Conservation (phyloP, 2,888 invertebrate genomes). For the Eilema griseolum region DNA sequence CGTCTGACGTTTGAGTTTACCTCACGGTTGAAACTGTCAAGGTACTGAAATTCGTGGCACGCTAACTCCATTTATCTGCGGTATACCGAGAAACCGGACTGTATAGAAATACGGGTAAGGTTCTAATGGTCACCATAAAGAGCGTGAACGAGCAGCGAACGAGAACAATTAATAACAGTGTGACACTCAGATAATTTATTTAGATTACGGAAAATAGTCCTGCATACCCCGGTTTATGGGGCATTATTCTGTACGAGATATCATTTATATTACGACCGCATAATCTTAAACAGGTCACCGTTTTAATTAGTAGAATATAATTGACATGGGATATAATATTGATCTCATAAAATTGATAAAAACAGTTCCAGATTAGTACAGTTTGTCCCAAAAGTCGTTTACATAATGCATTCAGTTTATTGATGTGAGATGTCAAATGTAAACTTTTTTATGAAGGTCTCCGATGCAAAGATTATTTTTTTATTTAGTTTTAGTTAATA, state of each 20-base stretch:
- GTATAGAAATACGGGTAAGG: too few species aligned
- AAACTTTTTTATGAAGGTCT: too few species aligned
- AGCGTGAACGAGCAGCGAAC: too few species aligned
- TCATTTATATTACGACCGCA: neutral
- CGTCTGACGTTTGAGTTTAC: too few species aligned
- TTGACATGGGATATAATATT: conserved; percentile 2
- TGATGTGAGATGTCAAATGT: neutral
- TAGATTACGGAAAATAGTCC: neutral
- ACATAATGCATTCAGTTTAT: neutral
- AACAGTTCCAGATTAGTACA: neutral
- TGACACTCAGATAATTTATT: neutral
- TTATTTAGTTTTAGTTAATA: neutral
- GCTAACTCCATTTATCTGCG: too few species aligned
- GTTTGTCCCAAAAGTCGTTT: neutral
- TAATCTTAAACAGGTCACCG: conserved; percentile 2
- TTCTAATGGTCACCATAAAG: neutral
- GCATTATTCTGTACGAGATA: neutral
- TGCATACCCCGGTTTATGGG: neutral
- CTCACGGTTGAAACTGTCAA: too few species aligned
- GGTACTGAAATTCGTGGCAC: too few species aligned
- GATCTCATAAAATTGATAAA: neutral
- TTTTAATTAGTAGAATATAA: conserved; percentile 4
- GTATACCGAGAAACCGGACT: neutral
- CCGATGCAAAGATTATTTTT: neutral
- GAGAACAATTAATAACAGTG: neutral